Percentiles rank a stretch among this genome's conserved stretches.
These are phyloP conservation scores for Apotomis turbidana DNA, from an alignment of 2,888 invertebrate genomes.

Conservation along the genomic window DNA sequence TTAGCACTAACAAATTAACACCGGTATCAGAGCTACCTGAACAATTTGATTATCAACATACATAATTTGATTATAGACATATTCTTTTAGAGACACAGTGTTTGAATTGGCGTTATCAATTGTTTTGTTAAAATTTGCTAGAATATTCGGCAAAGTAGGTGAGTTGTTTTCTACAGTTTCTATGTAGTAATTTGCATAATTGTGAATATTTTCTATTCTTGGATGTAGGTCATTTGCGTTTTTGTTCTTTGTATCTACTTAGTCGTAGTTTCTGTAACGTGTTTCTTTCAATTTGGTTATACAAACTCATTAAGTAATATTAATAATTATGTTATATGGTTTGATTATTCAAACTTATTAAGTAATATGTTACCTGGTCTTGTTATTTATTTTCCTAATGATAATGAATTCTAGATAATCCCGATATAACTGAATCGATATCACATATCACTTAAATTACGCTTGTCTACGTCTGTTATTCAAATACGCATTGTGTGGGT, in stretches of 20 bases:
- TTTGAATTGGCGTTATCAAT: background rate
- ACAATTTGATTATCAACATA: background rate
- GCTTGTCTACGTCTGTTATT: background rate
- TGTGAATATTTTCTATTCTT: conserved; percentile 16
- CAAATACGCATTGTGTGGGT: background rate
- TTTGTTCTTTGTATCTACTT: background rate
- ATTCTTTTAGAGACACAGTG: background rate
- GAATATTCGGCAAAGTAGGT: background rate
- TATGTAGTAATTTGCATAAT: background rate
- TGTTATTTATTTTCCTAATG: background rate
- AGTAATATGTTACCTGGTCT: too few relatives aligned
- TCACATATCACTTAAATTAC: background rate
- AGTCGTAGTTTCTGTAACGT: too few relatives aligned
- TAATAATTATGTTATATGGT: too few relatives aligned
- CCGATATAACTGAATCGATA: background rate
- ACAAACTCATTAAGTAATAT: too few relatives aligned
- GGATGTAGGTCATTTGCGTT: conserved; percentile 4
- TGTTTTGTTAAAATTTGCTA: background rate
- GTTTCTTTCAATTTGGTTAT: too few relatives aligned
- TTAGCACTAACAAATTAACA: background rate
- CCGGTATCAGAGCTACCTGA: too few relatives aligned
- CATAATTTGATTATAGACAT: background rate
- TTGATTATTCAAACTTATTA: too few relatives aligned
- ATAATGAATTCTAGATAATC: background rate
- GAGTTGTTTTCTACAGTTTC: conserved; percentile 3